Percentiles rank a stretch among this genome's conserved stretches.
phyloP scores from a whole-genome alignment of 92 coral and sea anemone genomes.

The Phenganax subtilis region DNA sequence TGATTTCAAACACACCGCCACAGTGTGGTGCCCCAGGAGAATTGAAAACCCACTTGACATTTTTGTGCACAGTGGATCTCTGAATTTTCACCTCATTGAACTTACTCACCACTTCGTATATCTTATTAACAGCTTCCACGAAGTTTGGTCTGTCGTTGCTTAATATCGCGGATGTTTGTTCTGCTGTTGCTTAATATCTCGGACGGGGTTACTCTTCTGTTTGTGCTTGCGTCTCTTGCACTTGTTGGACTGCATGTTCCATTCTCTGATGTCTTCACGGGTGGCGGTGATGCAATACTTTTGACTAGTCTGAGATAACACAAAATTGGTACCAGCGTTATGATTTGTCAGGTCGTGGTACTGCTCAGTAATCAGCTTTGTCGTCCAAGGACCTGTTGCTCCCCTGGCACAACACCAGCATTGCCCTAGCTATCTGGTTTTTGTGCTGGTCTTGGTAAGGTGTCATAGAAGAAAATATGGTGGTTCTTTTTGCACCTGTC shows the following conservation, averaged over 20 bases:
- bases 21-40: constrained; percentile 50
- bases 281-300: constrained; percentile 52
- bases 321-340: constrained; percentile 53
- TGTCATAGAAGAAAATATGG: neutral
- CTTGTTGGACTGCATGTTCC: constrained; percentile 39
- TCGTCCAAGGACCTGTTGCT: constrained; percentile 45
- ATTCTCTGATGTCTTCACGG: constrained; percentile 53
- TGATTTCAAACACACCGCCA: constrained; percentile 46
- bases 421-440: neutral
- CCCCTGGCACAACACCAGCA: constrained; percentile 21
- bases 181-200: constrained; percentile 50
- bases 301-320: constrained; percentile 45
- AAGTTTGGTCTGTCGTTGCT: neutral
- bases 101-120: constrained; percentile 43
- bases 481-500: neutral
- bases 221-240: constrained; percentile 41
- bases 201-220: constrained; percentile 52
- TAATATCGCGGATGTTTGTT: constrained; percentile 22
- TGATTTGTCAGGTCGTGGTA: constrained; percentile 56
- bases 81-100: constrained; percentile 51
- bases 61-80: constrained; percentile 40
- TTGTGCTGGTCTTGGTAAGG: neutral
- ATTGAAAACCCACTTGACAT: constrained; percentile 42
- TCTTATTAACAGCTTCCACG: constrained; percentile 52
- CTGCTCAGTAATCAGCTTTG: constrained; percentile 48